A percentile compares a stretch with the other conserved stretches of the same genome.
Conservation (phyloP, 2,113 vertebrate species). For the Riparia riparia region DNA sequence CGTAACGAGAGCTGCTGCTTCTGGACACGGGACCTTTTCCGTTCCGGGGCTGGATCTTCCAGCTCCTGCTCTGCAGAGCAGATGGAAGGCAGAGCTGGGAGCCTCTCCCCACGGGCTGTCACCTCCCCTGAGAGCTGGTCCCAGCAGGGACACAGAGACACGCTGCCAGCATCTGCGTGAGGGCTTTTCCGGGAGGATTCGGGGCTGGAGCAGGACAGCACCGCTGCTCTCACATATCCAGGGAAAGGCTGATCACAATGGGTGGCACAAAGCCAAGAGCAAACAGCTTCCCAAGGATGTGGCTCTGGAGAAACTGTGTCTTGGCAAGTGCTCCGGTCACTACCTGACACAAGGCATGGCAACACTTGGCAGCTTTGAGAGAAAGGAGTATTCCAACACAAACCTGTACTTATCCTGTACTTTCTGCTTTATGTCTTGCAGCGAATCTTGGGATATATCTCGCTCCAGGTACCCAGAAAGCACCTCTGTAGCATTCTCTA, state of each 20-base stretch:
- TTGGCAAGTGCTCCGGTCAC: not conserved
- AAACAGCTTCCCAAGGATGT: not conserved
- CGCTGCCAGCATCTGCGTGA: not conserved
- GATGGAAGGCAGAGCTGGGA: not conserved
- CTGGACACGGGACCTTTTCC: not conserved
- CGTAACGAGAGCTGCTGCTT: not conserved
- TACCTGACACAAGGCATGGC: not conserved
- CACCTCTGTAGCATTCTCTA: conserved; percentile 99
- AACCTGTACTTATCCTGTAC: conserved; percentile 99
- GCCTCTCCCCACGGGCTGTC: not conserved
- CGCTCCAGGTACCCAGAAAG: conserved; percentile 98
- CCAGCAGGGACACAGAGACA: not conserved
- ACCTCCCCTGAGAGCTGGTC: not conserved
- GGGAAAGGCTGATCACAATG: not conserved
- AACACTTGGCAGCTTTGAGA: not conserved
- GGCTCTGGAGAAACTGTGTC: not conserved
- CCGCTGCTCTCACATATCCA: not conserved
- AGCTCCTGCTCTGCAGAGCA: not conserved
- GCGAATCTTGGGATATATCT: conserved; percentile 99
- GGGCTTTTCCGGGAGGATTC: rapidly evolving
- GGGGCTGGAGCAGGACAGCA: rapidly evolving
- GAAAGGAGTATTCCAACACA: not conserved
- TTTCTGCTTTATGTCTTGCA: conserved; percentile 99
- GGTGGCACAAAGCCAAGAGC: not conserved
- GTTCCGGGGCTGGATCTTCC: rapidly evolving